Percentiles rank a stretch among this genome's conserved stretches.
These are phyloP conservation scores for Casuarius casuarius DNA, from an alignment of 2,113 vertebrate genomes.

Conservation along the genomic window DNA sequence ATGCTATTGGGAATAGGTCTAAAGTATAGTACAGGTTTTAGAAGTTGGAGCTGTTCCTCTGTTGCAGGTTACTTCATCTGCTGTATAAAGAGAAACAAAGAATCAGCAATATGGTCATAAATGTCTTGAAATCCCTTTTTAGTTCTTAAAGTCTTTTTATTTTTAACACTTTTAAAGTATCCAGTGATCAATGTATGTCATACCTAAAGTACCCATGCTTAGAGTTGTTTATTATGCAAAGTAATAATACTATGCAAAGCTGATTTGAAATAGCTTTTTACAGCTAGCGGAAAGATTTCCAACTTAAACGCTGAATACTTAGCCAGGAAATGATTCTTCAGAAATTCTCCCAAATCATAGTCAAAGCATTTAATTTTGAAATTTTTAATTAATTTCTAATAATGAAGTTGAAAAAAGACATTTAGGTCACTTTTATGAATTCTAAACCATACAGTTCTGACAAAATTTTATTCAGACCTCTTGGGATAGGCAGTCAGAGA, in stretches of 20 bases:
- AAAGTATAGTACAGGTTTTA: conserved; percentile 79
- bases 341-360: neutral
- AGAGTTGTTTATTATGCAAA: neutral
- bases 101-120: neutral
- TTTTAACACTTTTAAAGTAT: neutral
- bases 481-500: neutral
- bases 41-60: conserved; percentile 74
- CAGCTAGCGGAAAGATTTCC: neutral
- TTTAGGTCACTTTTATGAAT: neutral
- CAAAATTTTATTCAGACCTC: neutral
- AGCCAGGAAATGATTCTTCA: neutral
- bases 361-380: neutral
- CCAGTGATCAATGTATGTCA: neutral
- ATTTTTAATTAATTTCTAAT: neutral
- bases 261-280: neutral
- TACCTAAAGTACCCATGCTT: neutral
- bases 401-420: neutral
- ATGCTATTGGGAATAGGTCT: neutral
- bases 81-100: conserved; percentile 25
- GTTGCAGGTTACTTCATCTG: conserved; percentile 65
- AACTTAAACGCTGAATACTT: neutral
- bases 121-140: neutral
- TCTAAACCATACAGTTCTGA: neutral
- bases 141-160: neutral
- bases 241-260: neutral